Conservation (phyloP, 2,113 vertebrate genomes). For the Triplophysa rosa region DNA sequence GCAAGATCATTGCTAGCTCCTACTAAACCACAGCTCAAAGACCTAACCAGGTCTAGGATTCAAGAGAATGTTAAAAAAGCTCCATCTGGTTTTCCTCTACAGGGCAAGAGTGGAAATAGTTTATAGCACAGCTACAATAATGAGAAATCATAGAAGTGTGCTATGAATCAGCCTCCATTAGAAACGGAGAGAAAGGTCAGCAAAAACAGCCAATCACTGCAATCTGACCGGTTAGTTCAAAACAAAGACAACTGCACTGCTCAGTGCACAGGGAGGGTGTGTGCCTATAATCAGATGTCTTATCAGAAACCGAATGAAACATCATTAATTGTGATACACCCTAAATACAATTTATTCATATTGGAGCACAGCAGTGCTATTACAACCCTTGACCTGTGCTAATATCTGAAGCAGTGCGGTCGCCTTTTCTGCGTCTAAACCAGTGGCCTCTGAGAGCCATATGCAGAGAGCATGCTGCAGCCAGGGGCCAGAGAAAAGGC, state of each 20-base stretch:
- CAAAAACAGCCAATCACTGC: constrained; percentile 65
- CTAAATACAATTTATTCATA: not conserved
- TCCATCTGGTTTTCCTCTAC: constrained; percentile 65
- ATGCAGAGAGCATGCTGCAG: constrained; percentile 72
- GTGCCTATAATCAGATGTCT: not conserved
- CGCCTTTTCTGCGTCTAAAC: constrained; percentile 58
- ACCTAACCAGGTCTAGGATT: constrained; percentile 65
- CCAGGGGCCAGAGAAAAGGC: constrained; percentile 65
- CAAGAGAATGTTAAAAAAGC: constrained; percentile 72
- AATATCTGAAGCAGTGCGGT: constrained; percentile 46
- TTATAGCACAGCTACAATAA: constrained; percentile 57
- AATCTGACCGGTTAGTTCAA: constrained; percentile 45
- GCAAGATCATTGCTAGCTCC: constrained; percentile 61
- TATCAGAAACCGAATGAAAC: not conserved
- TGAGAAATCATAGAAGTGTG: constrained; percentile 25
- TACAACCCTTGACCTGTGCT: constrained; percentile 8
- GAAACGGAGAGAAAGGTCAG: constrained; percentile 55
- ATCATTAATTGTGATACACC: not conserved
- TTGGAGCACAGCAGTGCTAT: not conserved
- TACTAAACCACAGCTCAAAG: constrained; percentile 64
- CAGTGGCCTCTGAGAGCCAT: constrained; percentile 57
- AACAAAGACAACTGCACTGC: constrained; percentile 57
- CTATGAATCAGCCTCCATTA: constrained; percentile 62
- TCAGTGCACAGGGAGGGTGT: constrained; percentile 42
- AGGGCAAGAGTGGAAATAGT: constrained; percentile 59